Percentiles rank a stretch among this genome's conserved stretches.
Evolutionary conservation across 2,113 vertebrate genomes (phyloP).

Genomic region (Bufo bufo): DNA sequence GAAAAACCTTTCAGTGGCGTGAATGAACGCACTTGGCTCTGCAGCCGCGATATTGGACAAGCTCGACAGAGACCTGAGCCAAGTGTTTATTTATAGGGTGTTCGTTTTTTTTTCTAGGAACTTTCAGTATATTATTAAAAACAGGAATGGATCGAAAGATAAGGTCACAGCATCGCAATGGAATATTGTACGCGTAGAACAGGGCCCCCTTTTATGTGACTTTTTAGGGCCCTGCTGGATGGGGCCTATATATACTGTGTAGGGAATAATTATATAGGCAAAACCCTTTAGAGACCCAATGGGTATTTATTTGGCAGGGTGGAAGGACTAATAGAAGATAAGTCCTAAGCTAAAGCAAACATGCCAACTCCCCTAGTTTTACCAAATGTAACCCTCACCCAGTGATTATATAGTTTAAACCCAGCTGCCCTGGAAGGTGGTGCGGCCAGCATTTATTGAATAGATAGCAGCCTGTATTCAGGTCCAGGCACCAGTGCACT

Average conservation of each 20-base stretch:
- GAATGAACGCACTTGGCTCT: background rate
- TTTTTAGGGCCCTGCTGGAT: background rate
- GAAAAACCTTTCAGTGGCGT: background rate
- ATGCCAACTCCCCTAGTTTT: too few species aligned
- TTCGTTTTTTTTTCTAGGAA: background rate
- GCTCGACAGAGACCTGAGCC: background rate
- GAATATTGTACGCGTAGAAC: background rate
- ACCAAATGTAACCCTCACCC: too few species aligned
- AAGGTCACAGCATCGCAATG: background rate
- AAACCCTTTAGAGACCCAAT: background rate
- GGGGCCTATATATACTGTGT: background rate
- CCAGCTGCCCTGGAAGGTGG: too few species aligned
- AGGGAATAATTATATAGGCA: background rate
- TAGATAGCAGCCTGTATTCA: too few species aligned
- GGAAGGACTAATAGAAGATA: background rate
- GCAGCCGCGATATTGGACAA: background rate
- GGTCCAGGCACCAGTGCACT: too few species aligned
- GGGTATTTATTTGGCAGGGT: background rate
- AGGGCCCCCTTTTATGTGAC: background rate
- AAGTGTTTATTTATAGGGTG: constrained; percentile 14
- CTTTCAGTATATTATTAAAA: background rate
- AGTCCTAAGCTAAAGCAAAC: background rate
- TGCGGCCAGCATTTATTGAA: too few species aligned
- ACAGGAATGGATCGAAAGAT: background rate
- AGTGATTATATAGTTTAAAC: too few species aligned